phyloP scores from a whole-genome alignment of 2,113 vertebrate genomes.

The Salvelinus sp. region DNA sequence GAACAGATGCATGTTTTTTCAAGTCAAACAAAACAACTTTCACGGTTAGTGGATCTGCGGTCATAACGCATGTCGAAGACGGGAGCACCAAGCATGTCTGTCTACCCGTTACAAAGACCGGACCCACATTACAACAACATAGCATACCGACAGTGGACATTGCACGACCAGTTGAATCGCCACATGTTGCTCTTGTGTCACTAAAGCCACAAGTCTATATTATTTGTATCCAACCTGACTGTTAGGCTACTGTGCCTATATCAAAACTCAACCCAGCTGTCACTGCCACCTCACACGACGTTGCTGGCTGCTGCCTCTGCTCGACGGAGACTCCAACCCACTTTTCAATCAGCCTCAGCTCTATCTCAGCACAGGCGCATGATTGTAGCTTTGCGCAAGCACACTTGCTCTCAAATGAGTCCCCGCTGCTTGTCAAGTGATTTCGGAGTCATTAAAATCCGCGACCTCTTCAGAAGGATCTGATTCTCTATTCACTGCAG shows the following conservation, averaged over 20 bases:
- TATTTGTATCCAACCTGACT: neutral
- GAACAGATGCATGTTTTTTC: conserved; percentile 84
- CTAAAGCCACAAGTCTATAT: conserved; percentile 21
- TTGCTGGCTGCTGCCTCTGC: conserved; percentile 18
- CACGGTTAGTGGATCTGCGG: conserved; percentile 35
- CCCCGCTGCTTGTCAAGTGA: conserved; percentile 15
- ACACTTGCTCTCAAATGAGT: neutral
- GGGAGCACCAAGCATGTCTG: conserved; percentile 41
- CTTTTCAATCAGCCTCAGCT: conserved; percentile 26
- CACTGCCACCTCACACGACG: neutral
- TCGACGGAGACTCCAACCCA: conserved; percentile 12
- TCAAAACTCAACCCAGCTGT: conserved; percentile 5
- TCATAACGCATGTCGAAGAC: conserved; percentile 26
- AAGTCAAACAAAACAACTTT: conserved; percentile 39
- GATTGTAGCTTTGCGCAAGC: conserved; percentile 13
- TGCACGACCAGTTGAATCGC: neutral
- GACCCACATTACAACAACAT: conserved; percentile 7
- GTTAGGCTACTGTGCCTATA: neutral
- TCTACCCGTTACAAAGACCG: conserved; percentile 6
- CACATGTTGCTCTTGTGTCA: neutral
- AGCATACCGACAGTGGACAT: conserved; percentile 5
- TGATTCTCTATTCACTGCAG: neutral
- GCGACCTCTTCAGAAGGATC: neutral
- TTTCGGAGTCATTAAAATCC: conserved; percentile 20
- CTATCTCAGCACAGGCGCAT: conserved; percentile 52